Conservation (phyloP, 2,888 invertebrate genomes). For the Epinotia ramella region DNA sequence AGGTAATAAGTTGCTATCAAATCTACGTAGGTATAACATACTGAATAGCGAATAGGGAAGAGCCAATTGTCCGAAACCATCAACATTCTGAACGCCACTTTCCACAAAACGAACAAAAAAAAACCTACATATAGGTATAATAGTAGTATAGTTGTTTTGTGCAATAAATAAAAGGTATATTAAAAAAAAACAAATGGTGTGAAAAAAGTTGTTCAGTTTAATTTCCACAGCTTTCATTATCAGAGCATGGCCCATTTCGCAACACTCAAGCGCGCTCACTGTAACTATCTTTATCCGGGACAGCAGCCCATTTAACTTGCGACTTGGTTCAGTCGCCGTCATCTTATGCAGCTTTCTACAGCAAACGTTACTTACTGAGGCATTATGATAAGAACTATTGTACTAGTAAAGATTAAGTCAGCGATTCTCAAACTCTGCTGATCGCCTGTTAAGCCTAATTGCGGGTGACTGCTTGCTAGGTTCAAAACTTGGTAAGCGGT, state of each 20-base stretch:
- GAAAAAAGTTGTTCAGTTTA: conserved; percentile 1
- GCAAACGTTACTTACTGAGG: conserved; percentile 7
- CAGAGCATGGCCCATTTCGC: conserved; percentile 25
- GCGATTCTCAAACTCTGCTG: not conserved
- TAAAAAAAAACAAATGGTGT: not conserved
- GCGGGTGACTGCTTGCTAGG: no score
- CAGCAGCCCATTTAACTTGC: conserved; percentile 28
- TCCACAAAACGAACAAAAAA: no score
- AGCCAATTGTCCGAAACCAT: no score
- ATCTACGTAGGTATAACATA: no score
- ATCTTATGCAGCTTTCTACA: conserved; percentile 21
- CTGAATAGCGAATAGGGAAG: no score
- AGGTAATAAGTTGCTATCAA: no score
- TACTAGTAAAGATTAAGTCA: not conserved
- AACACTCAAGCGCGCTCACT: conserved; percentile 20
- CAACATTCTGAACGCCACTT: no score
- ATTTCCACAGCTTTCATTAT: conserved; percentile 6
- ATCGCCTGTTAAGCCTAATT: no score
- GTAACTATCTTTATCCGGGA: conserved; percentile 25
- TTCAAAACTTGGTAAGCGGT: no score
- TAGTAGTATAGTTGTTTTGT: not conserved
- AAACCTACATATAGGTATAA: no score
- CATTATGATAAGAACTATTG: not conserved
- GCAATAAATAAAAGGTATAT: not conserved
- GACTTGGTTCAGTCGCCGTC: conserved; percentile 13